Base-by-base conservation (phyloP, 2,797 vertebrate genomes). In the Acestrorhynchus altus region DNA sequence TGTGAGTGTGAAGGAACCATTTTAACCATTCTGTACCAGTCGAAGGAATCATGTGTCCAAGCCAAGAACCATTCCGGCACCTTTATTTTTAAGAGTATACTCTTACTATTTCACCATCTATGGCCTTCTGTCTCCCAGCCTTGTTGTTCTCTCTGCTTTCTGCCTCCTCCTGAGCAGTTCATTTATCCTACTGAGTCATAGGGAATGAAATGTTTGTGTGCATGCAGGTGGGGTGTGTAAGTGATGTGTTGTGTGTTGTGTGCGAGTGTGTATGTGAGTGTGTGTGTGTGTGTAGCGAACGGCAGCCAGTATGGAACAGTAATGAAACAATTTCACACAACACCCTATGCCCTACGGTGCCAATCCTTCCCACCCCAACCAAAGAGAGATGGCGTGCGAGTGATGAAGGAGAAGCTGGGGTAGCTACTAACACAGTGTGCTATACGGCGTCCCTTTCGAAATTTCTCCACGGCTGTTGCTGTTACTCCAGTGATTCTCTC, bases 271-370 rank as follows among this genome's bases (percentile, higher is more conserved):
- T 56, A 60, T 61, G 65, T 28, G 39, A 51, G 47, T n/a, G 49
- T 54, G 74, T 24, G 46, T 31, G 72, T 64, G 46, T 74, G 72
- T 65, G 47, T 11, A 13, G 18, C 16, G 10, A 52, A 20, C 11
- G 18, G 66, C n/a, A 39, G 67, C 49, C 28, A 18, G 31, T 70
- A 70, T 54, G 74, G 60, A 66, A 70, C 63, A 51, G 73, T 81
- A 73, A 81, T 77, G 79, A 81, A 77, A 77, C 79, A 88, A 91
- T 90, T 92, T 91, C 86, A 88, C 88, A 90, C 89, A 87, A 86
- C 87, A 88, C 83, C 70, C 70, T 81, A 86, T 82, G 89, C 89
- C 91, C 89, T 73, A 71, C 80, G 10, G 90, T 82, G 86, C 81
- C 89, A 90, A 89, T 91, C 87, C 59, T 72, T 15, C 81, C 75